Conservation (phyloP, 1,140 invertebrate species). For the Manduca sexta region DNA sequence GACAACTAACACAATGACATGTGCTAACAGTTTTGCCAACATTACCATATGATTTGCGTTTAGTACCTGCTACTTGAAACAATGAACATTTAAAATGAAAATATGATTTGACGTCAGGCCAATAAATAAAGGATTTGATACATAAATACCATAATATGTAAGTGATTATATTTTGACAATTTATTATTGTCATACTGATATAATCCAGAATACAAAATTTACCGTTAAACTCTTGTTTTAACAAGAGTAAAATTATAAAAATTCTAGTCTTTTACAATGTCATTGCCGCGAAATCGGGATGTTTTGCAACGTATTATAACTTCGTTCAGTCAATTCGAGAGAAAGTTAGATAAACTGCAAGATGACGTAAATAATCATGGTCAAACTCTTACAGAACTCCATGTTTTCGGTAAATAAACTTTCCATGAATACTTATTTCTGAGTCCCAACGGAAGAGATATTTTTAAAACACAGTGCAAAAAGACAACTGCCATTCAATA, state of each 20-base stretch:
- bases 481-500: slow-evolving; percentile 30
- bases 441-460: slow-evolving; percentile 13
- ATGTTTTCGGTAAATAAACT: slow-evolving; percentile 39
- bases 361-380: slow-evolving; percentile 44
- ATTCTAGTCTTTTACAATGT: slow-evolving; percentile 23
- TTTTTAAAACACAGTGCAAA: slow-evolving; percentile 8
- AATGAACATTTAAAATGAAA: no score
- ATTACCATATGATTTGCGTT: no score
- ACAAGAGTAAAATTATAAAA: not conserved
- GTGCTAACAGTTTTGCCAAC: not conserved
- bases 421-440: slow-evolving; percentile 17
- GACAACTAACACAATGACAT: slow-evolving; percentile 23
- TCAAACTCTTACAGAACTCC: slow-evolving; percentile 37
- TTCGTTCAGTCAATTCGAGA: slow-evolving; percentile 48
- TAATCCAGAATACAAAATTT: no score
- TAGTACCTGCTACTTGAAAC: no score
- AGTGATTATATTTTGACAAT: no score
- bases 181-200: no score
- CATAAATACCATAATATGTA: no score
- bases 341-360: slow-evolving; percentile 53
- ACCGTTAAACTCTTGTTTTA: no score
- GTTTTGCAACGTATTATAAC: slow-evolving; percentile 34
- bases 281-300: slow-evolving; percentile 28
- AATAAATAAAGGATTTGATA: no score
- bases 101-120: no score